A percentile compares a stretch with the other conserved stretches of the same genome.
phyloP scores from a whole-genome alignment of 2,888 invertebrate species.

The Perizoma affinitatum region DNA sequence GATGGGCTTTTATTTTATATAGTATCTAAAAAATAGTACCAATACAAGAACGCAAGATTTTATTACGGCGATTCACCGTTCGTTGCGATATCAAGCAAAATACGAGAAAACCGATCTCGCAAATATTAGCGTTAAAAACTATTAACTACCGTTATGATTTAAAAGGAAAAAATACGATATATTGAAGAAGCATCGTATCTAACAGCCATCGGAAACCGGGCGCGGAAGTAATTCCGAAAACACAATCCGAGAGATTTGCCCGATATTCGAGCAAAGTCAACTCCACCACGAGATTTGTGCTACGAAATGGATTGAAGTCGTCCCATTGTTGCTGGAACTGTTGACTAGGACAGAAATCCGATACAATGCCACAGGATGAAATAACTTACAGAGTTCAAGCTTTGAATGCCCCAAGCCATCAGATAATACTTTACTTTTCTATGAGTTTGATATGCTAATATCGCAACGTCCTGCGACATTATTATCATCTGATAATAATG shows the following conservation, averaged over 20 bases:
- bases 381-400: constrained; percentile 35
- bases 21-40: too few species aligned
- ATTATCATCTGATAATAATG: too few species aligned
- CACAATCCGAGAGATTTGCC: constrained; percentile 61
- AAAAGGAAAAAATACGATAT: constrained; percentile 36
- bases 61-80: too few species aligned
- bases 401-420: constrained; percentile 15
- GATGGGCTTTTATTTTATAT: too few species aligned
- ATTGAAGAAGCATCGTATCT: constrained; percentile 40
- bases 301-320: constrained; percentile 71
- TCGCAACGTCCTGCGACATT: too few species aligned
- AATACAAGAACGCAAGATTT: too few species aligned
- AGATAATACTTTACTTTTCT: too few species aligned
- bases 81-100: too few species aligned
- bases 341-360: constrained; percentile 60
- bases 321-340: constrained; percentile 63
- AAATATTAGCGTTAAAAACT: constrained; percentile 9
- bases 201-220: constrained; percentile 41
- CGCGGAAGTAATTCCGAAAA: constrained; percentile 64
- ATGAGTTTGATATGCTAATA: too few species aligned
- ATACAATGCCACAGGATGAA: constrained; percentile 44
- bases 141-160: constrained; percentile 14
- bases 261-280: constrained; percentile 63
- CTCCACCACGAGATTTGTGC: constrained; percentile 67
- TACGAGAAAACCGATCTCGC: constrained; percentile 2